A percentile compares a stretch with the other conserved stretches of the same genome.
Evolutionary conservation across 1,140 invertebrate species (phyloP).

Genomic region (Aricia agestis): DNA sequence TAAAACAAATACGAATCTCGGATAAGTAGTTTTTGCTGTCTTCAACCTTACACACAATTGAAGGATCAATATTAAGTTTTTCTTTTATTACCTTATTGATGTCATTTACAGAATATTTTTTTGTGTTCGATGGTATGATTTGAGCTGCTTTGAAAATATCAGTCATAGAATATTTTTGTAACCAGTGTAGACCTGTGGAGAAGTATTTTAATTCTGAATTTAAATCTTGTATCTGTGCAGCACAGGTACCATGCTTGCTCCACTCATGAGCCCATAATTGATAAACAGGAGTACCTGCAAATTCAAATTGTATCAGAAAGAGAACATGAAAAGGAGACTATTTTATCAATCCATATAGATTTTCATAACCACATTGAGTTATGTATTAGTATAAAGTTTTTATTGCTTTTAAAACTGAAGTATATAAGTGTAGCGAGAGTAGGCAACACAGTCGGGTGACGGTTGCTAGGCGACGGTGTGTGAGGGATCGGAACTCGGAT

Average conservation of each 20-base stretch:
- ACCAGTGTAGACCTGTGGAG: conserved; percentile 79
- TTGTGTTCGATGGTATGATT: conserved; percentile 78
- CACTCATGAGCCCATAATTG: conserved; percentile 90
- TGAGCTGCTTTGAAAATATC: conserved; percentile 75
- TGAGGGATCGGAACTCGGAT: too few species aligned
- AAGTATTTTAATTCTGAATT: conserved; percentile 86
- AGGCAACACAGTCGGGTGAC: too few species aligned
- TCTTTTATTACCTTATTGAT: conserved; percentile 78
- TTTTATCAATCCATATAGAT: neutral
- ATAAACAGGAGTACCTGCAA: conserved; percentile 70
- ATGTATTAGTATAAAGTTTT: too few species aligned
- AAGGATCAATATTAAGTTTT: conserved; percentile 77
- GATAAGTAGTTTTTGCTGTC: conserved; percentile 78
- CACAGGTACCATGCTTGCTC: conserved; percentile 91
- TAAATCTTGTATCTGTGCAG: conserved; percentile 77
- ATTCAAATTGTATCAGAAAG: conserved; percentile 14
- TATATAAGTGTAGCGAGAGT: too few species aligned
- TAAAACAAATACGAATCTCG: conserved; percentile 82
- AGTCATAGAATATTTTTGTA: conserved; percentile 80
- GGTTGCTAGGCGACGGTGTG: too few species aligned
- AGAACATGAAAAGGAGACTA: conserved; percentile 3
- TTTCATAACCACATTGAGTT: neutral
- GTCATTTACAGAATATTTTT: conserved; percentile 75
- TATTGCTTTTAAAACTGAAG: too few species aligned
- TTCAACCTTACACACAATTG: conserved; percentile 79